Evolutionary conservation across 2,797 vertebrate species (phyloP).

Genomic region (Lophotriccus pileatus): DNA sequence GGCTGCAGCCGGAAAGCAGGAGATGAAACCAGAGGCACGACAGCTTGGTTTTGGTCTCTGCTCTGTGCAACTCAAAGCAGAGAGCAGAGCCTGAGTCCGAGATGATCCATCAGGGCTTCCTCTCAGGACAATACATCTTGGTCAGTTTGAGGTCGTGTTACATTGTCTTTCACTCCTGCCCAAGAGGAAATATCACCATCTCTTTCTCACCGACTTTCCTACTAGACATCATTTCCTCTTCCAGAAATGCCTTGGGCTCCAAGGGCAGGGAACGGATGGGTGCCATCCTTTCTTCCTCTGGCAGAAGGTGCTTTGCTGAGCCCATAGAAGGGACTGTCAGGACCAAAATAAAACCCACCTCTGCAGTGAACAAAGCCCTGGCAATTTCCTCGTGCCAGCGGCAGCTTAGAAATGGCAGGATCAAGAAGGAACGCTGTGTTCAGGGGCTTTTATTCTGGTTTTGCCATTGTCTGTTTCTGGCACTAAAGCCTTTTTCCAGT

Average conservation of each 20-base stretch:
- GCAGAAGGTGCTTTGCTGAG: background rate
- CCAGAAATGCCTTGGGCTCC: background rate
- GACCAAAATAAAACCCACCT: conserved; percentile 1
- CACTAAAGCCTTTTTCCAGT: conserved; percentile 17
- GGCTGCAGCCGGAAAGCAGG: background rate
- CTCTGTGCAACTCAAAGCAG: background rate
- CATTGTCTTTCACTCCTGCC: background rate
- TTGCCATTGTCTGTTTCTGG: conserved; percentile 43
- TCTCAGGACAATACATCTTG: background rate
- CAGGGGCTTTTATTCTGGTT: conserved; percentile 47
- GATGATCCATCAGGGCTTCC: background rate
- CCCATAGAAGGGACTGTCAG: background rate
- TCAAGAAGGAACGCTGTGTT: conserved; percentile 48
- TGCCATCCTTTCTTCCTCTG: background rate
- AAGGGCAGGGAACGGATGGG: background rate
- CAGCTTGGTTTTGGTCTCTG: background rate
- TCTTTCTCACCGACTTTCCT: background rate
- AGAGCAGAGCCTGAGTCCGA: background rate
- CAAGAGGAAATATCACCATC: rapidly evolving
- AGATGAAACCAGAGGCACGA: background rate
- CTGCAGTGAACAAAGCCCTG: background rate
- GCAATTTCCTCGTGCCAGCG: background rate
- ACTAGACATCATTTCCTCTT: background rate
- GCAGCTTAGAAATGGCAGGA: conserved; percentile 37
- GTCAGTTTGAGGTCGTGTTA: rapidly evolving